A percentile compares a stretch with the other conserved stretches of the same genome.
phyloP scores from a whole-genome alignment of 1,140 invertebrate species.

The Heliconius hermathena region DNA sequence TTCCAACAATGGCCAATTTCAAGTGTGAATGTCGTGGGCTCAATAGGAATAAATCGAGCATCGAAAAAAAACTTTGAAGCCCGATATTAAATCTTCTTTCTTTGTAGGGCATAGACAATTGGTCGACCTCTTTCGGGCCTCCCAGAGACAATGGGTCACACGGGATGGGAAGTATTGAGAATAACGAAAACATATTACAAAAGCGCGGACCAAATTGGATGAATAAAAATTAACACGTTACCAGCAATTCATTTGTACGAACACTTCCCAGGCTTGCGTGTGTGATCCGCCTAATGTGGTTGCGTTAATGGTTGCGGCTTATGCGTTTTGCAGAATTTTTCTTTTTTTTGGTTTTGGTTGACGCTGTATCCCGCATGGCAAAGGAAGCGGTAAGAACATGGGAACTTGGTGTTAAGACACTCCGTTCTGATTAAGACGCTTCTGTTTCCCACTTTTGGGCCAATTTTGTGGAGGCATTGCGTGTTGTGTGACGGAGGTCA shows the following conservation, averaged over 20 bases:
- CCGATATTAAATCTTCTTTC: constrained; percentile 63
- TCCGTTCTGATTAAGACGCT: no score
- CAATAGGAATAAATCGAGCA: constrained; percentile 55
- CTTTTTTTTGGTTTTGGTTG: no score
- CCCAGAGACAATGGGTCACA: constrained; percentile 70
- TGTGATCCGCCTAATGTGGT: constrained; percentile 68
- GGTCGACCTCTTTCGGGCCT: constrained; percentile 45
- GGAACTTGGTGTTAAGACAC: no score
- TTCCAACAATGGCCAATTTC: constrained; percentile 63
- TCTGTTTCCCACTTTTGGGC: no score
- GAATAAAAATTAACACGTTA: constrained; percentile 71
- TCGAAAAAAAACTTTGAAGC: constrained; percentile 54
- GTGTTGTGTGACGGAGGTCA: no score
- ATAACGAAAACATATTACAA: constrained; percentile 78
- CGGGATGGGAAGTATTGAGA: constrained; percentile 65
- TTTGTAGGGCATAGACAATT: constrained; percentile 63
- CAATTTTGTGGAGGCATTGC: no score
- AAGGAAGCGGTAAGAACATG: no score
- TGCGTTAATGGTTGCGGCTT: constrained; percentile 45
- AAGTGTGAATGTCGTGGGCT: constrained; percentile 54
- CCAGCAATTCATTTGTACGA: constrained; percentile 67
- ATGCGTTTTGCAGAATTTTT: neutral
- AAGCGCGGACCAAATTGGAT: constrained; percentile 61
- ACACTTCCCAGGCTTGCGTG: constrained; percentile 67
- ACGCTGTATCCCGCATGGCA: no score